phyloP scores from a whole-genome alignment of 2,797 vertebrate genomes.

The Lacerta viridis region DNA sequence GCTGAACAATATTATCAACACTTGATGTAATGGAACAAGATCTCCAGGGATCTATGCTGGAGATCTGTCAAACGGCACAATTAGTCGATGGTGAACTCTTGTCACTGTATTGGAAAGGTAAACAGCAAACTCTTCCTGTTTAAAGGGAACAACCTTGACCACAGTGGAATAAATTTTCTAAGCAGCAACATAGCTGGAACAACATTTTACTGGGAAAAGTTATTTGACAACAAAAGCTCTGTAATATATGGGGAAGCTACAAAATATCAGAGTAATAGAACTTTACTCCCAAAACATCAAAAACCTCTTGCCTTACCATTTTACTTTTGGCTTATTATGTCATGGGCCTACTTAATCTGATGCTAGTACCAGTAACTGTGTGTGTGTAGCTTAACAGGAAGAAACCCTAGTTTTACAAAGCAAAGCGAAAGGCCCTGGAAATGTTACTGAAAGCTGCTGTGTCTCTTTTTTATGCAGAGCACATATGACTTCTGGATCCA shows the following conservation, averaged over 20 bases:
- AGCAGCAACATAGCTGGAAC: neutral
- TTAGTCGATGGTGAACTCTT: neutral
- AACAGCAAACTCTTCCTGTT: accelerated
- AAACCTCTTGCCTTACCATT: neutral
- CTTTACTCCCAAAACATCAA: neutral
- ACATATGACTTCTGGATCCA: neutral
- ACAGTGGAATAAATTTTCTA: neutral
- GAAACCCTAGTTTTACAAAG: too few relatives aligned
- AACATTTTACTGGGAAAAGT: neutral
- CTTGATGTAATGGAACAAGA: neutral
- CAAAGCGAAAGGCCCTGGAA: too few relatives aligned
- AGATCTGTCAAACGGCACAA: neutral
- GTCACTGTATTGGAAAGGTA: accelerated
- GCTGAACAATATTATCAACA: too few relatives aligned
- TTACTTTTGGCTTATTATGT: neutral
- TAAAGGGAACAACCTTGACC: constrained; percentile 1
- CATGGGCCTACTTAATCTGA: neutral
- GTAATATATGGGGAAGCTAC: neutral
- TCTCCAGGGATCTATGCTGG: neutral
- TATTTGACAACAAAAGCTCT: neutral
- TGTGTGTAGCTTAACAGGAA: too few relatives aligned
- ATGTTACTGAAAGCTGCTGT: neutral
- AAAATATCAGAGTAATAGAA: neutral
- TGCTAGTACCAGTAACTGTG: neutral
- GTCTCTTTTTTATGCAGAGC: neutral